Base-by-base conservation (phyloP, 2,888 invertebrate genomes). In the Gymnosoma rotundatum region DNA sequence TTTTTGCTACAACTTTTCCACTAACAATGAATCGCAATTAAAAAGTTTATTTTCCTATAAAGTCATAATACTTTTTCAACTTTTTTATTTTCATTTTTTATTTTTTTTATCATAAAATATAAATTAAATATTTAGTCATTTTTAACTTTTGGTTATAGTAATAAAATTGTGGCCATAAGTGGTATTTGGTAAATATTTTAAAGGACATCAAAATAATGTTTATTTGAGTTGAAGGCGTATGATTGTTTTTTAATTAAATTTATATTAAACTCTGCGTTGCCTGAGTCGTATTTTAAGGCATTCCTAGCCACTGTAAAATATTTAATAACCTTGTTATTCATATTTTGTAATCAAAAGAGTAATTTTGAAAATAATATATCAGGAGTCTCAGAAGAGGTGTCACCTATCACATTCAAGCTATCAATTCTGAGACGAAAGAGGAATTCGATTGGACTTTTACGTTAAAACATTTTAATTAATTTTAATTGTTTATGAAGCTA, bases 1-100 rank as follows among this genome's bases (percentile, higher is more conserved):
- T 12, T 42, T 42, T 42, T 42, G 32, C 32, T 32, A 4, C 21
- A 61, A 78, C 52, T 70, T 81, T 81, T 63, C 67, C 52, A 48
- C 50, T 70, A 83, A 83, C 83, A 83, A 83, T 79, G 78, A 83
- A 83, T 83, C 54, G 74, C 83, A 83, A 83, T 83, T 83, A 78
- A 79, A 83, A 83, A 70, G 20, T 79, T 83, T 78, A 32, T 32
- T 58, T 45, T 50, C 25, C 42, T 16, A 21, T 45, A 74, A 78
- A 74, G 32, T 83, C 69, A 75, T 83, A 78, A 74, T 66, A 78
- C 21, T 60, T 73, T 18, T 66, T 45, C 0, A 32, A 32, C 8
- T 32, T 32, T 32, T 52, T 10, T 18, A 14, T 18, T 20, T 18
- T 20, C n/a, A 52, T 9, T 18, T 45, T 48, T 52, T 20, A n/a